A percentile compares a stretch with the other conserved stretches of the same genome.
These are phyloP conservation scores for Urocyon cinereoargenteus DNA, from an alignment of 2,797 vertebrate genomes.

Conservation along the genomic window DNA sequence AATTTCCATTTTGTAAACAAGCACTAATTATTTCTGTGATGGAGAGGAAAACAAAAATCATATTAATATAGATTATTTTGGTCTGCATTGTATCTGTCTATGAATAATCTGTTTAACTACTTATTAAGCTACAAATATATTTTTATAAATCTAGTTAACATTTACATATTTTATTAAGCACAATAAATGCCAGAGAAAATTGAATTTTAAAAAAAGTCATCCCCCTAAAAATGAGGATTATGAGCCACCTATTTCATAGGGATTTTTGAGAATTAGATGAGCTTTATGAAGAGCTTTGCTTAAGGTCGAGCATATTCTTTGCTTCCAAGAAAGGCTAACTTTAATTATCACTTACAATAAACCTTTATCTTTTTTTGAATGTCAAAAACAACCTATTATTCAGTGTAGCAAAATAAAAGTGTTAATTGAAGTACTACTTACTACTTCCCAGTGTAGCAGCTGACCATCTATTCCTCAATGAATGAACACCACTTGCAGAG, in stretches of 20 bases:
- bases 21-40: constrained; percentile 74
- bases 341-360: neutral
- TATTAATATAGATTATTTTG: constrained; percentile 69
- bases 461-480: neutral
- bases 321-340: neutral
- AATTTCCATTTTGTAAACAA: constrained; percentile 62
- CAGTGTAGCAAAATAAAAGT: neutral
- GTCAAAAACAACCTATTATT: neutral
- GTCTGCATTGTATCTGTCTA: constrained; percentile 70
- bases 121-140: constrained; percentile 86
- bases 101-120: constrained; percentile 79
- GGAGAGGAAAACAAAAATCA: constrained; percentile 69
- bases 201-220: constrained; percentile 78
- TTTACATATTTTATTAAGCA: constrained; percentile 88
- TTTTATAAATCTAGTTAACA: constrained; percentile 86
- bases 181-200: constrained; percentile 87
- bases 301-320: neutral
- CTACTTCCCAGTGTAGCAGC: neutral
- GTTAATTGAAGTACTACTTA: neutral
- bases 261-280: neutral
- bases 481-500: neutral
- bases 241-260: neutral
- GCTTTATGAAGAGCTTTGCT: neutral
- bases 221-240: neutral
- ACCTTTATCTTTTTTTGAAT: constrained; percentile 13